Conservation (phyloP, 1,140 invertebrate genomes). For the Euwallacea fornicatus region DNA sequence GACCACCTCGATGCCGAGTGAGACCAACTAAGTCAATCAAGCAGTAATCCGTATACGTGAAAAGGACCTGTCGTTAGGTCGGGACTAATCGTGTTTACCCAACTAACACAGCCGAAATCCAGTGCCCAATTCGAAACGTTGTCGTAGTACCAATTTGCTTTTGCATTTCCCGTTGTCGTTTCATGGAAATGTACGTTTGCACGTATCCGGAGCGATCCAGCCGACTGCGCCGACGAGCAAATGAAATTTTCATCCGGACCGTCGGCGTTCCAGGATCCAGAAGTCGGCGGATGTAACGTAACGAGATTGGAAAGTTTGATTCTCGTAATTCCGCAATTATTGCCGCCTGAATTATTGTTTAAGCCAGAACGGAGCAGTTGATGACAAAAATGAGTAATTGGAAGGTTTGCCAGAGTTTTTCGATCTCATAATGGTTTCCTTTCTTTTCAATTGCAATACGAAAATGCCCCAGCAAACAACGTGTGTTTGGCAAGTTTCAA, state of each 20-base stretch:
- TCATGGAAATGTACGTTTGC: conserved; percentile 6
- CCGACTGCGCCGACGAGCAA: conserved; percentile 2
- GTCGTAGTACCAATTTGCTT: conserved; percentile 1
- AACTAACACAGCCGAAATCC: not conserved
- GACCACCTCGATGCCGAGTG: too few species aligned
- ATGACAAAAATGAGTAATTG: too few species aligned
- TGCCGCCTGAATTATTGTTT: conserved; percentile 1
- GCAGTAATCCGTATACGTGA: not conserved
- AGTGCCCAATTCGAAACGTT: not conserved
- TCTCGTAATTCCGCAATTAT: not conserved
- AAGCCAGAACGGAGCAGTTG: not conserved
- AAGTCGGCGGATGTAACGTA: not conserved
- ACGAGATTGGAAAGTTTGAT: conserved; percentile 5
- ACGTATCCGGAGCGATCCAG: conserved; percentile 1
- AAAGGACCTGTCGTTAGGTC: not conserved
- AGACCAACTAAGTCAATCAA: too few species aligned
- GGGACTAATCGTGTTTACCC: not conserved
- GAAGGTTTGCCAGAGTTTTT: too few species aligned
- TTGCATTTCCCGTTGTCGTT: not conserved
- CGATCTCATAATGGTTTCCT: too few species aligned
- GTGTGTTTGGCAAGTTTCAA: too few species aligned
- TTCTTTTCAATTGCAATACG: too few species aligned
- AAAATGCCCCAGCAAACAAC: too few species aligned
- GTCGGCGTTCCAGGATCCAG: not conserved
- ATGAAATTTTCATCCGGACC: not conserved